Conservation (phyloP, 2,113 vertebrate genomes). For the Tychaedon coryphoeus region DNA sequence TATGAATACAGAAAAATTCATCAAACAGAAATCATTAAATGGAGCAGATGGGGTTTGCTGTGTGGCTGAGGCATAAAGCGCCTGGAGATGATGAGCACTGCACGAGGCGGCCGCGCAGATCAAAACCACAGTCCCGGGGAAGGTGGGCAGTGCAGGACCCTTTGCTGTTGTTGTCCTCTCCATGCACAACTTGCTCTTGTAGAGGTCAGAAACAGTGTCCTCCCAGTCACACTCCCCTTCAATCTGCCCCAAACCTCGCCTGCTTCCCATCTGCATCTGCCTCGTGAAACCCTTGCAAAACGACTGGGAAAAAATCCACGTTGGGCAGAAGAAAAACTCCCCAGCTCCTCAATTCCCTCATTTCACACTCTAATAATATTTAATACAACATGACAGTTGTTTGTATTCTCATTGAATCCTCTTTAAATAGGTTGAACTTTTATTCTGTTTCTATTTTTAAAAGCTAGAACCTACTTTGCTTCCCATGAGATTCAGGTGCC, state of each 20-base stretch:
- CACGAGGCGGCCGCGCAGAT: background rate
- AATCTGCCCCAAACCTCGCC: rapidly evolving
- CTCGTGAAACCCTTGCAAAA: background rate
- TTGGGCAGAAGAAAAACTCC: background rate
- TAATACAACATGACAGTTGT: background rate
- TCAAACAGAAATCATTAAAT: conserved; percentile 79
- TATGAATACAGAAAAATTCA: conserved; percentile 75
- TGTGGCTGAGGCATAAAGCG: conserved; percentile 23
- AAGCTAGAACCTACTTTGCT: background rate
- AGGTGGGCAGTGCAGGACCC: background rate
- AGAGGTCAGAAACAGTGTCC: background rate
- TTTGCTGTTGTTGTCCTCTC: background rate
- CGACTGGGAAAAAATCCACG: background rate
- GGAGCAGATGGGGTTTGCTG: conserved; percentile 73
- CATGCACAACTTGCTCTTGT: background rate
- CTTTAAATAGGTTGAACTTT: background rate
- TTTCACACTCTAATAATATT: background rate
- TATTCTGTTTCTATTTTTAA: background rate
- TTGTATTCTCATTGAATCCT: background rate
- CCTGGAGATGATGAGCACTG: conserved; percentile 38
- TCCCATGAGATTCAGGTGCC: background rate
- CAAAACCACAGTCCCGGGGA: background rate
- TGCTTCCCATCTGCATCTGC: background rate
- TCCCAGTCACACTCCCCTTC: background rate
- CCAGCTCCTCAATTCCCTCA: background rate